These are phyloP conservation scores for Dromococcyx pavoninus DNA, from an alignment of 2,797 vertebrate genomes.

Conservation along the genomic window DNA sequence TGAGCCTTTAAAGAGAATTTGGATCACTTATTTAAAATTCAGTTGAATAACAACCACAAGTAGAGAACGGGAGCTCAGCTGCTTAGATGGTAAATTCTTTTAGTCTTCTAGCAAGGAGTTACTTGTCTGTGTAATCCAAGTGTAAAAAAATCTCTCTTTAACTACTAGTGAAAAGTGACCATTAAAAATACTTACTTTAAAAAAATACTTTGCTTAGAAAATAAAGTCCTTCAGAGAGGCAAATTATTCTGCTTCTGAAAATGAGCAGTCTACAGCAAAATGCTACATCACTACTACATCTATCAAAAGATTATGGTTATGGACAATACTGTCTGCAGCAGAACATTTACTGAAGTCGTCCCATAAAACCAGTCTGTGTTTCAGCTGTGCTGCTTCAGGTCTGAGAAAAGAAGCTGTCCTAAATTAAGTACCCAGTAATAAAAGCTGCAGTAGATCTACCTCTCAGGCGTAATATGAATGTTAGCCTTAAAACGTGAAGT, in stretches of 20 bases:
- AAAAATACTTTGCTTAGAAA: background rate
- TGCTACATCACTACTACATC: background rate
- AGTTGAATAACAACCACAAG: background rate
- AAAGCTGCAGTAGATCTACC: slow-evolving; percentile 44
- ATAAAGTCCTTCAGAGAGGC: background rate
- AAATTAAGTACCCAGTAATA: slow-evolving; percentile 33
- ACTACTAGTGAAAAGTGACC: background rate
- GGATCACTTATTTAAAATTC: background rate
- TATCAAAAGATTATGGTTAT: background rate
- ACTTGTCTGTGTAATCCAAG: background rate
- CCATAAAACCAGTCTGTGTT: background rate
- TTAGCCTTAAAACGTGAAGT: background rate
- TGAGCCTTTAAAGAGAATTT: background rate
- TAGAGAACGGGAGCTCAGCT: background rate
- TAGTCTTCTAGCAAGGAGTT: background rate
- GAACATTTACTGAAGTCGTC: background rate
- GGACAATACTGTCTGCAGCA: background rate
- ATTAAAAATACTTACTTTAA: background rate
- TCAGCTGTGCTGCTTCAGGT: background rate
- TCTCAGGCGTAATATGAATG: background rate
- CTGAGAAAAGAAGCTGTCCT: background rate
- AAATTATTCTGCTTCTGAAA: background rate
- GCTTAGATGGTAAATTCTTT: background rate
- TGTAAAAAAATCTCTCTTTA: background rate
- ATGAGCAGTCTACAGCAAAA: background rate